phyloP scores from a whole-genome alignment of 1,140 invertebrate genomes.

The Scaptomyza hsui region DNA sequence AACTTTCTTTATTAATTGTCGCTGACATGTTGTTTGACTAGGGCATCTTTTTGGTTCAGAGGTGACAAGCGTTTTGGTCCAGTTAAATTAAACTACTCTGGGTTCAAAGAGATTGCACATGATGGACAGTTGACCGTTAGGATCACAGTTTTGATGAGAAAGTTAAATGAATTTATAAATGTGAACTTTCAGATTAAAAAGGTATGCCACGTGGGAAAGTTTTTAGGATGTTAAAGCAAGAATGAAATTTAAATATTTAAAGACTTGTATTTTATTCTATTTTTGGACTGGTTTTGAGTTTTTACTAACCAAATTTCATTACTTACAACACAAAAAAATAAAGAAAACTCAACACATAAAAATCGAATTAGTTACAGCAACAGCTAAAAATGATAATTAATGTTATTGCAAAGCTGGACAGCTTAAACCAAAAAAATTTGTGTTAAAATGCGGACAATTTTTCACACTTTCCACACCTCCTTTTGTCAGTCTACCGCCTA shows the following conservation, averaged over 20 bases:
- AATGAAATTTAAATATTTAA: too few species aligned
- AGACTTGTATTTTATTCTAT: not conserved
- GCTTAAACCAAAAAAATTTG: conserved; percentile 22
- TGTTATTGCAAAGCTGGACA: conserved; percentile 47
- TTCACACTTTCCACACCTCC: conserved; percentile 47
- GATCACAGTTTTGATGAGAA: conserved; percentile 16
- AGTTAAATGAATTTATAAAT: not conserved
- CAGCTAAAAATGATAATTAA: conserved; percentile 77
- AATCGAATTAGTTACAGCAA: conserved; percentile 70
- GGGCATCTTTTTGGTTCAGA: conserved; percentile 35
- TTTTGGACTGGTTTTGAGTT: not conserved
- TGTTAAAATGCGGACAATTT: conserved; percentile 41
- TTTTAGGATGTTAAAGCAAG: not conserved
- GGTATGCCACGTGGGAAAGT: not conserved
- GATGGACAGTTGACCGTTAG: conserved; percentile 78
- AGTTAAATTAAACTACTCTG: conserved; percentile 38
- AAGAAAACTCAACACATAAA: conserved; percentile 50
- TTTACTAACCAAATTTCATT: not conserved
- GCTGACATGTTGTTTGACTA: conserved; percentile 49
- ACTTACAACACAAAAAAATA: not conserved
- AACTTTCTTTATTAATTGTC: conserved; percentile 75
- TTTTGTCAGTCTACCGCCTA: conserved; percentile 13
- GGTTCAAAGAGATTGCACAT: conserved; percentile 11
- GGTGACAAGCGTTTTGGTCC: conserved; percentile 69
- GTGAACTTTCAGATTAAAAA: not conserved